Conservation (phyloP, 2,797 vertebrate species). For the Martes flavigula region DNA sequence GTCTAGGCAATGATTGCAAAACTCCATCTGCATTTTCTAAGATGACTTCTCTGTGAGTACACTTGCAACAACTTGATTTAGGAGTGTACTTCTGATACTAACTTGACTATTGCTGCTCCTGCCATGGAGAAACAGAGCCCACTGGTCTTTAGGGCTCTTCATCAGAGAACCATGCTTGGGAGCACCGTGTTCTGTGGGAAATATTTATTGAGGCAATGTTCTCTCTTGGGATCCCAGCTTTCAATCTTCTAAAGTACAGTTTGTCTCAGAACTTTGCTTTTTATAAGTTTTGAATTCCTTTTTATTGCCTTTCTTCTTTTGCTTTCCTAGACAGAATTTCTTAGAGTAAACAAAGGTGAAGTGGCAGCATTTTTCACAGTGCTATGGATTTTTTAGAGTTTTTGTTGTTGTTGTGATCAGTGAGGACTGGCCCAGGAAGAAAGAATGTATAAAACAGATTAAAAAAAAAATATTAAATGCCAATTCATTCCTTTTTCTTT, state of each 20-base stretch:
- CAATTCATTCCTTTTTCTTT: neutral
- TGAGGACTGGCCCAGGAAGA: neutral
- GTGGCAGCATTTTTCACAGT: constrained; percentile 48
- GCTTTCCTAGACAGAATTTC: constrained; percentile 50
- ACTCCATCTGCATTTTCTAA: constrained; percentile 9
- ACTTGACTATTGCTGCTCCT: constrained; percentile 2
- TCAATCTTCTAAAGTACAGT: constrained; percentile 50
- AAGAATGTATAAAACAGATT: neutral
- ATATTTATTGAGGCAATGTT: neutral
- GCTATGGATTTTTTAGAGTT: neutral
- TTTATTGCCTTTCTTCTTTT: constrained; percentile 38
- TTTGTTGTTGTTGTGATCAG: neutral
- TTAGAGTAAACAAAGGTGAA: constrained; percentile 44
- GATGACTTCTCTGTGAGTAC: neutral
- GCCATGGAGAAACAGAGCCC: neutral
- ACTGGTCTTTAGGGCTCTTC: neutral
- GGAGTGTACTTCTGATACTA: constrained; percentile 2
- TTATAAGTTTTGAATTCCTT: constrained; percentile 57
- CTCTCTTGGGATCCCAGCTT: neutral
- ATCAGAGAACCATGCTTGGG: neutral
- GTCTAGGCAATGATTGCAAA: constrained; percentile 14
- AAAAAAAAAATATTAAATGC: neutral
- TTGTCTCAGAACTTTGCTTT: constrained; percentile 62
- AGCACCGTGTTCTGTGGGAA: neutral
- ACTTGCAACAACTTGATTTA: constrained; percentile 3